These are phyloP conservation scores for Xyrichtys novacula DNA, from an alignment of 2,797 vertebrate species.

Conservation along the genomic window DNA sequence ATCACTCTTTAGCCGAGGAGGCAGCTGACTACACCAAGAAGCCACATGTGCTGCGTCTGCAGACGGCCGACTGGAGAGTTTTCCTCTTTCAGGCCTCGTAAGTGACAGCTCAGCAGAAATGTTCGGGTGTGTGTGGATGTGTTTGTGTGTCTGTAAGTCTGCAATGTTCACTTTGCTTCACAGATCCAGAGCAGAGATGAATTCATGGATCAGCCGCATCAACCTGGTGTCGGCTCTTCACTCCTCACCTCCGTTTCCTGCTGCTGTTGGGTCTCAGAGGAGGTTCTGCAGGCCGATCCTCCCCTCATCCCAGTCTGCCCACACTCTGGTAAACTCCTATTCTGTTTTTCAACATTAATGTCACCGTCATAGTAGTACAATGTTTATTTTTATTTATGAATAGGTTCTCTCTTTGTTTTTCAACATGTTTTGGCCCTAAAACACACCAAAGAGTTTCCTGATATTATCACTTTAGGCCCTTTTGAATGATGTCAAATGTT, in stretches of 20 bases:
- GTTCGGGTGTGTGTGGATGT: not conserved
- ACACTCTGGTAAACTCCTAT: slow-evolving; percentile 70
- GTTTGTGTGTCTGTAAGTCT: not conserved
- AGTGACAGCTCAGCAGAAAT: slow-evolving; percentile 48
- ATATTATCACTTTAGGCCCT: no score
- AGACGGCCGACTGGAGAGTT: slow-evolving; percentile 93
- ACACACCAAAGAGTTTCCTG: no score
- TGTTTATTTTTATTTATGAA: not conserved
- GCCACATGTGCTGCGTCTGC: slow-evolving; percentile 92
- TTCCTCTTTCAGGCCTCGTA: slow-evolving; percentile 86
- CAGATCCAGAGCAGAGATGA: slow-evolving; percentile 89
- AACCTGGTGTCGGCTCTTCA: slow-evolving; percentile 91
- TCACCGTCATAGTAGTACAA: not conserved
- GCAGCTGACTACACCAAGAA: slow-evolving; percentile 92
- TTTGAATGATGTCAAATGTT: no score
- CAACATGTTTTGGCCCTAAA: no score
- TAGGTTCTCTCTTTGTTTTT: no score
- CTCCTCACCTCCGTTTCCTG: slow-evolving; percentile 92
- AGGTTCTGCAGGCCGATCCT: slow-evolving; percentile 91
- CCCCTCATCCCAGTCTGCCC: slow-evolving; percentile 82
- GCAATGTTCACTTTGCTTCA: slow-evolving; percentile 3
- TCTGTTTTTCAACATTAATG: not conserved
- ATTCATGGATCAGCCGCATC: slow-evolving; percentile 92
- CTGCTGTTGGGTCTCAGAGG: slow-evolving; percentile 91
- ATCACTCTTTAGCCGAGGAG: slow-evolving; percentile 90